A percentile compares a stretch with the other conserved stretches of the same genome.
These are phyloP conservation scores for Tipula unca DNA, from an alignment of 2,888 invertebrate species.

Conservation along the genomic window DNA sequence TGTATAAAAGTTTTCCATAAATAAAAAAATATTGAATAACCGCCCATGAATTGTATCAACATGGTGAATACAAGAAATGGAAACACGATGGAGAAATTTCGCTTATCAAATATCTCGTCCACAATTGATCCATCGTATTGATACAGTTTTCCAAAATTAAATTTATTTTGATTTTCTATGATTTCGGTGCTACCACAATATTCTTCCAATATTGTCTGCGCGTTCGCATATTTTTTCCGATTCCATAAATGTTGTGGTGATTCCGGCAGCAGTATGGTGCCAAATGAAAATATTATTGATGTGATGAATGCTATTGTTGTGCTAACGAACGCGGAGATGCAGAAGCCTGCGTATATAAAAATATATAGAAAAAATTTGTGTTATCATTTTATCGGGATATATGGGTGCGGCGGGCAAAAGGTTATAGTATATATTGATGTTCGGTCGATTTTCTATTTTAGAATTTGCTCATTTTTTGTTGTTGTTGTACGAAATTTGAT, in stretches of 20 bases:
- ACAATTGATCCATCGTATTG: neutral
- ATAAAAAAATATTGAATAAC: constrained; percentile 14
- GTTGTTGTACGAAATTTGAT: no score
- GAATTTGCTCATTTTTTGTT: no score
- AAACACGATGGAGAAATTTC: neutral
- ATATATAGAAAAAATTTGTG: neutral
- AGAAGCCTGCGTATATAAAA: neutral
- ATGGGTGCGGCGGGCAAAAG: no score
- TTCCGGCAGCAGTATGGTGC: neutral
- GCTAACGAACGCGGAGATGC: neutral
- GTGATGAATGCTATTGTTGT: neutral
- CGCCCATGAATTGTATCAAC: neutral
- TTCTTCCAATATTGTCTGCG: neutral
- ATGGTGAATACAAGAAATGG: neutral
- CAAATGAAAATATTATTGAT: neutral
- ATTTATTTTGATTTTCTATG: neutral
- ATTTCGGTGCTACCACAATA: neutral
- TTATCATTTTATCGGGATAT: neutral
- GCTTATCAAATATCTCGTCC: neutral
- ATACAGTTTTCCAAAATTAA: neutral
- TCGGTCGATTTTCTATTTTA: no score
- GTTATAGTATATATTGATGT: no score
- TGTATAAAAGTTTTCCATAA: neutral
- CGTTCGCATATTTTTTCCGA: neutral
- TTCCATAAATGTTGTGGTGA: neutral